Evolutionary conservation across 1,140 invertebrate species (phyloP).

Genomic region (Diorhabda carinulata): DNA sequence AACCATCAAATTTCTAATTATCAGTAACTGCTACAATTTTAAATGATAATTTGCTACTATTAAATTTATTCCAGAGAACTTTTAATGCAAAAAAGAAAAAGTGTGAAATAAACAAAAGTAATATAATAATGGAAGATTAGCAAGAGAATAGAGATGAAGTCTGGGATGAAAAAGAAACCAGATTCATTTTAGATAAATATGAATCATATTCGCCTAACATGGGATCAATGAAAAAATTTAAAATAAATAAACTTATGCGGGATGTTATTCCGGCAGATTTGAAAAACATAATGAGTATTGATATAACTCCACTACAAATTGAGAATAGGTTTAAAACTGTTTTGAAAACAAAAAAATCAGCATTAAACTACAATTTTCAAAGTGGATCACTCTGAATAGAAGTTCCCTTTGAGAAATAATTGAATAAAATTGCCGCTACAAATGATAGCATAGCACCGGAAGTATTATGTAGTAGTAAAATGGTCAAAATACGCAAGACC

Average conservation of each 20-base stretch:
- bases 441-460: background rate
- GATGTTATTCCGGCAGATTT: background rate
- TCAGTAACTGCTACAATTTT: no score
- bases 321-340: constrained; percentile 5
- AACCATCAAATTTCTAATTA: no score
- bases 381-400: background rate
- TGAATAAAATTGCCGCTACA: background rate
- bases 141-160: no score
- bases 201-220: background rate
- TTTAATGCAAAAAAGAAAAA: no score
- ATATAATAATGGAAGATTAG: no score
- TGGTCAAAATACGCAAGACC: no score
- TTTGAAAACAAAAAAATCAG: background rate
- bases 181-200: background rate
- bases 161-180: background rate
- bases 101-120: no score
- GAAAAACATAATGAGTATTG: background rate
- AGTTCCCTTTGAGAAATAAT: background rate
- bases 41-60: no score
- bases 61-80: no score
- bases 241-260: background rate
- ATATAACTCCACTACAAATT: background rate
- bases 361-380: background rate
- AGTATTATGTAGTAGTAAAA: background rate
- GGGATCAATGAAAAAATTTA: constrained; percentile 1